Base-by-base conservation (phyloP, 2,113 vertebrate genomes). In the Sander vitreus region DNA sequence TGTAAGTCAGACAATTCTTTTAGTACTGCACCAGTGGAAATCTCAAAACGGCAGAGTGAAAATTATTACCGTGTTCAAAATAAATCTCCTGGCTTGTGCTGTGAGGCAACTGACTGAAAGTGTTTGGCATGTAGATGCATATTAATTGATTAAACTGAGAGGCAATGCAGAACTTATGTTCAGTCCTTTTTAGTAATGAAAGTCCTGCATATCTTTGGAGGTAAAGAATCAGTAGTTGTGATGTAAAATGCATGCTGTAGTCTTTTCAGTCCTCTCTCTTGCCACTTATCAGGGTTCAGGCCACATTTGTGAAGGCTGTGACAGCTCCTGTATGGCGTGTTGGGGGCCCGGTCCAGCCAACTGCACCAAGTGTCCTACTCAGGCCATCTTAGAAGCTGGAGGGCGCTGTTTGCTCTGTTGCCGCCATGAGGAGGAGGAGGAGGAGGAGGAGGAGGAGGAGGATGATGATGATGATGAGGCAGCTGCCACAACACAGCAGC, bases 361-460 rank as follows among this genome's bases (percentile, higher is more conserved):
- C 93, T 99, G 98, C 89, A 98, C 97, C 0, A 6, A 73, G 43
- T 99, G 98, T 43, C 95, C 95, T 0, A 89, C 94, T 50, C 65
- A 86, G 71, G 94, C 93, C 74, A 88, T 96, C 58, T 90, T 99
- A 13, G 93, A 96, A 80, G 91, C 96, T 0, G 94, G 95, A 11
- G 92, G 95, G 65, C 96, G 96, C 83, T 99, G 98, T 89, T 91
- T 99, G 54, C 93, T 69, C 7, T 99, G 98, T 67, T 99, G 98
- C 84, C 90, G n/a, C 73, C 76, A 72, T 2, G 84, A 69, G 4
- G 68, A 87, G 0, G 79, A 59, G 13, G 74, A 73, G n/a, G 84
- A 48, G 5, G 78, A 67, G 12, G 71, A 51, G 25, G 25, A 25
- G 25, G 25, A 25, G 25, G 25, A n/a, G n/a, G n/a, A n/a, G n/a